A percentile compares a stretch with the other conserved stretches of the same genome.
Evolutionary conservation across 2,888 invertebrate species (phyloP).

Genomic region (Ornithoptera alexandrae): DNA sequence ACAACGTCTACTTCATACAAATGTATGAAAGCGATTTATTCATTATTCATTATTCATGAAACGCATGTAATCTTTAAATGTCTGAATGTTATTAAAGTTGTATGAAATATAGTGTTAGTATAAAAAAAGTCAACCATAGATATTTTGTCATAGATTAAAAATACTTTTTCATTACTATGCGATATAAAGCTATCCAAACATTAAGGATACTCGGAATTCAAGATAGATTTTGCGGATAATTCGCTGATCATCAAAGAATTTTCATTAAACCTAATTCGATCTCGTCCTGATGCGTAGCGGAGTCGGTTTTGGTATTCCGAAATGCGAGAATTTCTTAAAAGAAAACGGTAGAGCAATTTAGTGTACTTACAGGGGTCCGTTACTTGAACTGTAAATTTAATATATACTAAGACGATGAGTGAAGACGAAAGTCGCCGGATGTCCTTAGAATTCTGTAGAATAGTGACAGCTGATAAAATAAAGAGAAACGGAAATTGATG

Average conservation of each 20-base stretch:
- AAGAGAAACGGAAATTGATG: no score
- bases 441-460: no score
- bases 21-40: slow-evolving; percentile 4
- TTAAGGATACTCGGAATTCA: slow-evolving; percentile 36
- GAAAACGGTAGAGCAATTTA: slow-evolving; percentile 67
- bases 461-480: no score
- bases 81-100: no score
- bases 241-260: slow-evolving; percentile 61
- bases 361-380: slow-evolving; percentile 4
- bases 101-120: no score
- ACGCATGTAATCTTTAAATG: no score
- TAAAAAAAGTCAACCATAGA: no score
- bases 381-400: neutral
- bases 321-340: slow-evolving; percentile 50
- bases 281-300: slow-evolving; percentile 57
- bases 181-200: slow-evolving; percentile 31
- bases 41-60: neutral
- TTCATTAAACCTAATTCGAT: slow-evolving; percentile 73
- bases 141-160: no score
- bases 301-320: slow-evolving; percentile 57
- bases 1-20: slow-evolving; percentile 8
- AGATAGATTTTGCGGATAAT: slow-evolving; percentile 49
- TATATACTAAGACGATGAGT: neutral
- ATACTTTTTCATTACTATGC: neutral
- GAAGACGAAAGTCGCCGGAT: no score